phyloP scores from a whole-genome alignment of 2,888 invertebrate genomes.

The Hirtodrosophila trivittata region DNA sequence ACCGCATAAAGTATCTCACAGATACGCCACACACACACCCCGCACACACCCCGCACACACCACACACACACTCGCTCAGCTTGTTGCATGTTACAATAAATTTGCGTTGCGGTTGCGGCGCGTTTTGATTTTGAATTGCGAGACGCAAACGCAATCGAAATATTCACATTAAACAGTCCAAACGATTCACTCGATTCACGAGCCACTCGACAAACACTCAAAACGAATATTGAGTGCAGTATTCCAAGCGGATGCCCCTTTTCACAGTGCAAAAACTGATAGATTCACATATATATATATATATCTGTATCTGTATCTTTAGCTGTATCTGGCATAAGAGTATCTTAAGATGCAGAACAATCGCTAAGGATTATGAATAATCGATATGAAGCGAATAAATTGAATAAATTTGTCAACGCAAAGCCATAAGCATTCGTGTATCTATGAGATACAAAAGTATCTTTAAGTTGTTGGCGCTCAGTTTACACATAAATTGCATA shows the following conservation, averaged over 20 bases:
- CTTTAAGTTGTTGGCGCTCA: too few species aligned
- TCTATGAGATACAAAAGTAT: too few species aligned
- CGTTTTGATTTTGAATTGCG: conserved; percentile 37
- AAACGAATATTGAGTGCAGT: not conserved
- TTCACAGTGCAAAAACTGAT: too few species aligned
- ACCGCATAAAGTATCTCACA: conserved; percentile 73
- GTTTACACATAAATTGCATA: too few species aligned
- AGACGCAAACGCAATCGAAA: conserved; percentile 35
- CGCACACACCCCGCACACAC: not conserved
- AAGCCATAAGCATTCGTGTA: too few species aligned
- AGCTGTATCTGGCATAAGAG: too few species aligned
- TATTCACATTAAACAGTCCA: conserved; percentile 30
- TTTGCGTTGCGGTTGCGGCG: conserved; percentile 39
- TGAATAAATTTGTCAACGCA: too few species aligned
- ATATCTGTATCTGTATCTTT: too few species aligned
- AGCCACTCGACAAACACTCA: conserved; percentile 37
- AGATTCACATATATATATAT: too few species aligned
- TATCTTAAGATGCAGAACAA: too few species aligned
- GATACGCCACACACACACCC: conserved; percentile 35
- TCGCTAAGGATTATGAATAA: too few species aligned
- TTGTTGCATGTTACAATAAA: conserved; percentile 54
- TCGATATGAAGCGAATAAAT: too few species aligned
- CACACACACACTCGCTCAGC: conserved; percentile 10
- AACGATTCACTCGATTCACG: conserved; percentile 27
- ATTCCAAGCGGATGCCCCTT: not conserved